These are phyloP conservation scores for Corythornis cristatus DNA, from an alignment of 2,113 vertebrate genomes.

Conservation along the genomic window DNA sequence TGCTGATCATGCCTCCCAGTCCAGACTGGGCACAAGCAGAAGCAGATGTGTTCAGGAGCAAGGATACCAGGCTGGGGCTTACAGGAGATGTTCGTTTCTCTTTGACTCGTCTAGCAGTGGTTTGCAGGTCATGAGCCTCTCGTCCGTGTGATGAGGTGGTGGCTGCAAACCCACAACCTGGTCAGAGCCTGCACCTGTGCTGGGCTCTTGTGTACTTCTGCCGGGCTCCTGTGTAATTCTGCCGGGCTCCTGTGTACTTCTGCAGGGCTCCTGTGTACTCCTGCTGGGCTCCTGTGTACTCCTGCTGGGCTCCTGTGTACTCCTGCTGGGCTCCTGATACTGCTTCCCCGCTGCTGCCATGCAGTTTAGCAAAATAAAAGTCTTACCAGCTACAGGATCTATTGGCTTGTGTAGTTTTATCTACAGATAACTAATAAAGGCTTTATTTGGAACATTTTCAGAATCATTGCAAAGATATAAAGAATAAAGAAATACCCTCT, in stretches of 20 bases:
- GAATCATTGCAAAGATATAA: not conserved
- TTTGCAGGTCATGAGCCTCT: not conserved
- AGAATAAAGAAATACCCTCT: not conserved
- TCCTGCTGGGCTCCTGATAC: rapidly evolving
- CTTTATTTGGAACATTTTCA: not conserved
- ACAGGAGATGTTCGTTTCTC: not conserved
- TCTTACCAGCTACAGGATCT: not conserved
- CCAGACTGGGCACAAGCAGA: not conserved
- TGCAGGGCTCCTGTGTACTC: not conserved
- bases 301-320: not conserved
- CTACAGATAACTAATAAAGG: not conserved
- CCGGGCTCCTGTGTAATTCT: not conserved
- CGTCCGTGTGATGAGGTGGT: rapidly evolving
- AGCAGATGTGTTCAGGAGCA: not conserved
- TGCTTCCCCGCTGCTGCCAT: not conserved
- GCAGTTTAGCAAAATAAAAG: not conserved
- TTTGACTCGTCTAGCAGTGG: rapidly evolving
- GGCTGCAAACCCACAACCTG: rapidly evolving
- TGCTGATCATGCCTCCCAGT: not conserved
- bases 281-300: not conserved
- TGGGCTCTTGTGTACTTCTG: not conserved
- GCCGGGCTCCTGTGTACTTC: rapidly evolving
- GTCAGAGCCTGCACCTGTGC: not conserved
- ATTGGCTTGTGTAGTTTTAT: not conserved
- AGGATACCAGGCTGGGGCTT: not conserved